Conservation (phyloP, 1,140 invertebrate species). For the Druon quercuslanigerum region DNA sequence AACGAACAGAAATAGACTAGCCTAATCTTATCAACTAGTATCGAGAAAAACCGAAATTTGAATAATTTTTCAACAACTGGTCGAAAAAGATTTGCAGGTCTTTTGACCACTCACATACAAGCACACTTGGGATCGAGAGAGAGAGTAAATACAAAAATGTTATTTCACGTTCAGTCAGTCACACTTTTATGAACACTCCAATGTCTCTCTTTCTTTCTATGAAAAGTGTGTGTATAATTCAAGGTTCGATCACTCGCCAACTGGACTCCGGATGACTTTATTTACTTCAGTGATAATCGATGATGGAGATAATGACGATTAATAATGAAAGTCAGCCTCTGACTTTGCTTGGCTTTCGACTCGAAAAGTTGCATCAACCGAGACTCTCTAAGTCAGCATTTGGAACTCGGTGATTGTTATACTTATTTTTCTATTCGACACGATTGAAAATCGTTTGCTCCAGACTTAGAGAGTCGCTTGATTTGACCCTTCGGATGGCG, state of each 20-base stretch:
- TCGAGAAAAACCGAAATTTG: constrained; percentile 6
- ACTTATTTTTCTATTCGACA: constrained; percentile 35
- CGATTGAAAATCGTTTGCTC: constrained; percentile 35
- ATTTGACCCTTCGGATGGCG: constrained; percentile 61
- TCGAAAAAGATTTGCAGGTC: constrained; percentile 5
- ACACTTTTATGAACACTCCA: constrained; percentile 40
- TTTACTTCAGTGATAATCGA: constrained; percentile 14
- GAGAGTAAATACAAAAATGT: constrained; percentile 60
- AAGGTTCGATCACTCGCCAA: constrained; percentile 11
- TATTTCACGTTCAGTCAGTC: constrained; percentile 26
- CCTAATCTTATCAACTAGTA: background rate
- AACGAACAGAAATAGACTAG: background rate
- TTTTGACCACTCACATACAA: constrained; percentile 1
- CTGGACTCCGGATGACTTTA: constrained; percentile 30
- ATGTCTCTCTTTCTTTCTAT: constrained; percentile 48
- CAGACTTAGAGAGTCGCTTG: constrained; percentile 62
- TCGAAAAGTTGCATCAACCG: constrained; percentile 57
- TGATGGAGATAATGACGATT: constrained; percentile 22
- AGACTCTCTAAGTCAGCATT: constrained; percentile 61
- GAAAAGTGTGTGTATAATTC: constrained; percentile 21
- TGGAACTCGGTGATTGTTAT: constrained; percentile 41
- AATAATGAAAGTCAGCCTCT: constrained; percentile 10
- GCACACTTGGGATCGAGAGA: constrained; percentile 35
- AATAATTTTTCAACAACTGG: background rate
- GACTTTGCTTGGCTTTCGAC: constrained; percentile 20